Base-by-base conservation (phyloP, 2,797 vertebrate genomes). In the Catharus ustulatus region DNA sequence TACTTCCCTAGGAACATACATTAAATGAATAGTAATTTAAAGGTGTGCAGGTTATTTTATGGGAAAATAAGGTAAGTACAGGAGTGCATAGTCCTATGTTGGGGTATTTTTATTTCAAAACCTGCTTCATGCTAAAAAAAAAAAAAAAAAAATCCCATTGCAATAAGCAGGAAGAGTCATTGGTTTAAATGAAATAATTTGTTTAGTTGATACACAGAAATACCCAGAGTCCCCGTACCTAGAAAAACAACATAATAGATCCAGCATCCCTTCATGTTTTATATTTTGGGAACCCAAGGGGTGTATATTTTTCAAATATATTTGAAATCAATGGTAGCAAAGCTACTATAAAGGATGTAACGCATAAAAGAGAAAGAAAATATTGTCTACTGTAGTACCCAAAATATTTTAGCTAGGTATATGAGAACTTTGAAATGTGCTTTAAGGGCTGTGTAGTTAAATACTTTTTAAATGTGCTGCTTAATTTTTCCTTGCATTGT, bases 401-500 rank as follows among this genome's bases (percentile, higher is more conserved):
- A 22, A 77, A 87, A 79, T 93, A 90, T 87, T 93, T 82, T 52
- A 83, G 42, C 64, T 75, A 42, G 30, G 55, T 63, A 15, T 84
- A 68, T 78, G 85, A 94, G 86, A 92, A 88, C 79, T 92, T 82
- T 69, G 77, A 87, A 95, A 92, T 94, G 96, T 90, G 59, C 96
- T 97, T 93, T 93, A 96, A 97, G 73, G 69, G n/a, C 73, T 96
- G 49, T 87, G 30, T 83, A 91, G 93, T 92, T 93, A 97, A 97
- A 93, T 45, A 85, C 94, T 97, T 97, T 96, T 95, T 91, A 97
- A 97, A 98, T 72, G 92, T 92, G 81, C 81, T 95, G 82, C 84
- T 96, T 98, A 98, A 97, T 98, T 97, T 97, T 97, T 96, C n/a
- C 72, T 92, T 69, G 68, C 90, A 84, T 97, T 97, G 97, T 98